A percentile compares a stretch with the other conserved stretches of the same genome.
Evolutionary conservation across 2,113 vertebrate genomes (phyloP).

Genomic region (Mormoops blainvillei): DNA sequence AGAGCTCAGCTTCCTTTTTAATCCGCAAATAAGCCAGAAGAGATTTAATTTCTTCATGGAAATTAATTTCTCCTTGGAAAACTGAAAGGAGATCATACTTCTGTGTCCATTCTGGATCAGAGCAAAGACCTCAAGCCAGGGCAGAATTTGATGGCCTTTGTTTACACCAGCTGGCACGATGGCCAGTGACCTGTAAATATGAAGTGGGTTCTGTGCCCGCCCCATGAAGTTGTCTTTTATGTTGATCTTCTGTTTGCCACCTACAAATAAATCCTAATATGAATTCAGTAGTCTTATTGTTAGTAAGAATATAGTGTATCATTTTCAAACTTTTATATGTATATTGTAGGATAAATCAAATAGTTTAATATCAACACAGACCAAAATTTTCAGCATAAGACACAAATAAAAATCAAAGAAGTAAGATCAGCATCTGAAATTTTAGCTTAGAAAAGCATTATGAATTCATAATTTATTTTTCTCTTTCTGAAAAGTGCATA

Average conservation of each 20-base stretch:
- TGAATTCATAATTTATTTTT: background rate
- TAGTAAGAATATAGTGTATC: background rate
- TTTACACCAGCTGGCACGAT: background rate
- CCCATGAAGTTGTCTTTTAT: background rate
- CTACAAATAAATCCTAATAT: background rate
- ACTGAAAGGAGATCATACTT: background rate
- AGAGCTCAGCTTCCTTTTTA: background rate
- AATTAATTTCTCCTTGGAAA: background rate
- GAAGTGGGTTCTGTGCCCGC: background rate
- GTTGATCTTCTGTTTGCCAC: background rate
- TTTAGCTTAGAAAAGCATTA: background rate
- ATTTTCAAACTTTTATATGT: background rate
- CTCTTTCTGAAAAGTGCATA: background rate
- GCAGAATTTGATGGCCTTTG: background rate
- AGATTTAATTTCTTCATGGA: background rate
- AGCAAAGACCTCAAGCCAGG: background rate
- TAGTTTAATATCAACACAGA: background rate
- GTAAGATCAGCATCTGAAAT: background rate
- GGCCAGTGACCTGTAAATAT: background rate
- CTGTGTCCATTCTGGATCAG: background rate
- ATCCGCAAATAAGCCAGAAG: background rate
- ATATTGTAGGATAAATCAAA: background rate
- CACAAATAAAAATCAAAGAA: background rate
- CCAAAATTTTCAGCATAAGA: background rate
- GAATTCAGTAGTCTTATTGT: background rate